Evolutionary conservation across 2,797 vertebrate genomes (phyloP), one percentile per base, ranked within the genome.

Genomic region (Pempheris klunzingeri): DNA sequence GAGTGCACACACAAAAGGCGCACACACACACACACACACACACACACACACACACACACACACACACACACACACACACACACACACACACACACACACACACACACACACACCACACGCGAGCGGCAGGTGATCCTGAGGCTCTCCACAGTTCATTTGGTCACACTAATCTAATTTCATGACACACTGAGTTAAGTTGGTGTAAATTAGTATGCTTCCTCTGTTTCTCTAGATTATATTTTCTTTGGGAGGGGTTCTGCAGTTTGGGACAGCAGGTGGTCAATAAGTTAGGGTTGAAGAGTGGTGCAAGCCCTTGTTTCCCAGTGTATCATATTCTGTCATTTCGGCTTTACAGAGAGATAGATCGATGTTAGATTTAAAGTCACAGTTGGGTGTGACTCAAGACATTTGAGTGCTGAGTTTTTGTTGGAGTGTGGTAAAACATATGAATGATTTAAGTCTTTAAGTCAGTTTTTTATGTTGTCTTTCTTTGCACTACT

Each of bases 321-420:
- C 88, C 92, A 93, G 91, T 65, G 83, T 93, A 93, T 94, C 93
- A 57, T 74, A 88, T 94, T 92, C 86, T 82, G 74, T 86, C 80
- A 80, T 79, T 82, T 83, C 61, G 41, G 69, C 81, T 81, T 80
- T 62, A 74, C 32, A 64, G 65, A 80, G 78, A 55, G 65, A 63
- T 57, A 74, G 66, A 82, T 85, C n/a, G n/a, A n/a, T n/a, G 77
- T 88, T 77, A 75, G 71, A 80, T 74, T 69, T 75, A 46, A 88
- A 84, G 85, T 87, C 86, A 55, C 57, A 46, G 60, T 64, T 49
- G 66, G 76, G 65, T 52, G 71, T 44, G 66, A 65, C 68, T n/a
- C n/a, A 4, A 57, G 49, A 74, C 32, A 20, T 53, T 72, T 9
- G 18, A 71, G 9, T 7, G 4, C 36, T 62, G 70, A 36, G 41